Base-by-base conservation (phyloP, 2,888 invertebrate species). In the Eupithecia subumbrata region DNA sequence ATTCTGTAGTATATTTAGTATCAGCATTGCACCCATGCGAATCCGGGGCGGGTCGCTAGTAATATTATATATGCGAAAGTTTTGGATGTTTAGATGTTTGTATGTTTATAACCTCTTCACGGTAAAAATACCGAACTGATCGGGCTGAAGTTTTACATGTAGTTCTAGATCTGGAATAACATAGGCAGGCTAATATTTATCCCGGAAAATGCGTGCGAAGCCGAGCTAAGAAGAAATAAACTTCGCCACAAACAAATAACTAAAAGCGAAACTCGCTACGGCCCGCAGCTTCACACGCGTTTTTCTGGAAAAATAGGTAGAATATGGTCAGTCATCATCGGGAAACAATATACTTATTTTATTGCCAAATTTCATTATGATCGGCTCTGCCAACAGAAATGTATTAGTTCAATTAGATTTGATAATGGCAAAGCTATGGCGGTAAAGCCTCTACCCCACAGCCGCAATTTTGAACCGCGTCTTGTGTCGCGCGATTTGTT, bases 141-240 rank as follows among this genome's bases (percentile, higher is more conserved):
- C 11, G 11, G 0, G 52, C 52, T 22, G 52, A 56, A 22, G 22
- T 43, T 48, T n/a, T 48, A n/a, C 5, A 48, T 48, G 18, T 56
- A 56, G 52, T 52, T n/a, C 8, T 52, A 52, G 52, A 52, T 52
- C n/a, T n/a, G 52, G n/a, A n/a, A n/a, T 52, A n/a, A n/a, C 52
- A 52, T 45, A 48, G 45, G 18, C 0, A 48, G n/a, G n/a, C 11
- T 52, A 52, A 9, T 52, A 5, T 52, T 52, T 22, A 3, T 52
- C 22, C n/a, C 3, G 52, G n/a, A n/a, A 52, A n/a, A 52, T 2
- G 0, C 52, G 9, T 52, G 9, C 22, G n/a, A 22, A 52, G n/a
- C 52, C 7, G 52, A 52, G 7, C n/a, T 22, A 11, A 4, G 11
- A 3, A 22, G n/a, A 60, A 56, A 60, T 12, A 60, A 25, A 25